Evolutionary conservation across 1,140 invertebrate species (phyloP), one percentile per base, ranked within the genome.

Genomic region (Harpegnathos saltator): DNA sequence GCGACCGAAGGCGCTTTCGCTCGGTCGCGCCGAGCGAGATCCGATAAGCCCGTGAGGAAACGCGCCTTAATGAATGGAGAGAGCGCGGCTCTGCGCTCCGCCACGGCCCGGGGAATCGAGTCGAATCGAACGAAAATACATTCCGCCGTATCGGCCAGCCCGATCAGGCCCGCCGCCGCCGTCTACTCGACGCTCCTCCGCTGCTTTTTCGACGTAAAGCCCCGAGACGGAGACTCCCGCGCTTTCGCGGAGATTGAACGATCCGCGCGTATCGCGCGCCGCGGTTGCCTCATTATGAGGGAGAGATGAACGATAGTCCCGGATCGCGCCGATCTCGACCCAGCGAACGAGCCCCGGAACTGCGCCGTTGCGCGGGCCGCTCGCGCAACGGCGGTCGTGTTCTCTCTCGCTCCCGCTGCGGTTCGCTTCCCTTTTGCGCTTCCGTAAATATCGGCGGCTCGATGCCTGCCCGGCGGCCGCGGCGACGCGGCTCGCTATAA

Each of bases 11-110:
- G 87, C 75, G 75, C 86, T 74, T 84, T 89, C 82, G 78, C 85
- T 83, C 29, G 29, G 29, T 33, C 29, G 84, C 88, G 85, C 82
- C 78, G 82, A 88, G 78, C 80, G 75, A 91, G 90, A 91, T 93
- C 91, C 91, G 91, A 92, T 92, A 92, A 92, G 91, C 63, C 62
- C 77, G 19, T 72, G 33, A 87, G 85, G 85, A 92, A 91, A 89
- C 87, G 88, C 83, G 84, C 88, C 90, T 90, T 93, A 92, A 91
- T 92, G 92, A 93, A 93, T 92, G 91, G 91, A 89, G 88, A 91
- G 88, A n/a, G n/a, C n/a, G n/a, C n/a, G n/a, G n/a, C n/a, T n/a
- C n/a, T 89, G 91, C 80, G 84, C 78, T 78, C 66, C 71, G 62
- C 72, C 65, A 72, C 71, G 66, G 59, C 69, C 29, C 54, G 65